phyloP scores from a whole-genome alignment of 2,888 invertebrate species.

The Tenthredo amoena region DNA sequence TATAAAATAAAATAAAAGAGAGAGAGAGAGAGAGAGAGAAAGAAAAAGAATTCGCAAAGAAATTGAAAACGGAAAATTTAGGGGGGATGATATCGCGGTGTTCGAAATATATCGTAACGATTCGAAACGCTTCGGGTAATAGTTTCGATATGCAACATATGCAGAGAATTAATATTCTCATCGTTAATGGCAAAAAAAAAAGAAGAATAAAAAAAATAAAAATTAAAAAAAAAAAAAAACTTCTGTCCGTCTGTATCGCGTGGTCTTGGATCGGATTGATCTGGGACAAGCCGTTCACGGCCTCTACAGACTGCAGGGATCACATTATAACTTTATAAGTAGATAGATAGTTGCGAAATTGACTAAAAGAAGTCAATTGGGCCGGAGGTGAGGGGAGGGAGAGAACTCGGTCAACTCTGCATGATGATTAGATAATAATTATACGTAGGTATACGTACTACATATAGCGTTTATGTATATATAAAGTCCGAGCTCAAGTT shows the following conservation, averaged over 20 bases:
- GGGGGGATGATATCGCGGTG: no score
- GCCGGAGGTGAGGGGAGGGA: neutral
- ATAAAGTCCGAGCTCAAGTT: neutral
- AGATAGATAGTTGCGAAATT: neutral
- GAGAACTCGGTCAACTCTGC: neutral
- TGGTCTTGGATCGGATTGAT: neutral
- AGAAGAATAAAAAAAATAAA: neutral
- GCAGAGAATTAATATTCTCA: neutral
- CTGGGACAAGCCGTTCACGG: conserved; percentile 6
- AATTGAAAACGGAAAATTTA: no score
- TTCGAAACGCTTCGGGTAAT: no score
- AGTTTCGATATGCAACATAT: no score
- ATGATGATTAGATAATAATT: neutral
- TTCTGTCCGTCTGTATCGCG: neutral
- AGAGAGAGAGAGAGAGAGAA: neutral
- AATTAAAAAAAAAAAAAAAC: neutral
- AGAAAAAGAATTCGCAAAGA: no score
- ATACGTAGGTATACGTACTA: neutral
- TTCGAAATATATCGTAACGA: no score
- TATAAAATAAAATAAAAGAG: neutral
- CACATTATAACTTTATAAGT: neutral
- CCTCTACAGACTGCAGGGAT: neutral
- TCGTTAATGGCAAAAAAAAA: neutral
- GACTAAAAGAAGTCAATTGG: neutral
- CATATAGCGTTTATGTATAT: neutral